A percentile compares a stretch with the other conserved stretches of the same genome.
Conservation (phyloP, 1,140 invertebrate species). For the Linepithema humile region DNA sequence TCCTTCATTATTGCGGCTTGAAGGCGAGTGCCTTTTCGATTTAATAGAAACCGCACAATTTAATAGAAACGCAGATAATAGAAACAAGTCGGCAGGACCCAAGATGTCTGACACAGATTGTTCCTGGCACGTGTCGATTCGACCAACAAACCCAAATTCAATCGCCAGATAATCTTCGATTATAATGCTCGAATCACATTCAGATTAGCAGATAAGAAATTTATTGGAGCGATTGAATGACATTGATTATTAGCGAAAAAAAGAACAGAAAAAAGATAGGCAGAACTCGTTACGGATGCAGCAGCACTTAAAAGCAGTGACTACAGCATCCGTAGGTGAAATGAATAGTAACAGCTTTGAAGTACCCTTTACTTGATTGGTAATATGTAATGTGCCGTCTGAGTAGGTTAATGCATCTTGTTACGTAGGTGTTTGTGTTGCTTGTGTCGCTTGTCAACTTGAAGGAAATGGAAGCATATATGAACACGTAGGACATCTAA, state of each 20-base stretch:
- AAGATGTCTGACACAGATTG: constrained; percentile 25
- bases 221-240: neutral
- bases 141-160: constrained; percentile 26
- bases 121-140: constrained; percentile 7
- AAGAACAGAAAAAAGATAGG: no score
- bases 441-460: constrained; percentile 9
- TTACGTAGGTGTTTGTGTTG: constrained; percentile 40
- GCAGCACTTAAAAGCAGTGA: neutral
- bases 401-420: constrained; percentile 45
- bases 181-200: neutral
- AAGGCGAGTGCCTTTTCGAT: constrained; percentile 13
- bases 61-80: constrained; percentile 16
- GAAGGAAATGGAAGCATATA: neutral
- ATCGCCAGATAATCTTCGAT: neutral
- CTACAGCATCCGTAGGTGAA: neutral
- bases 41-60: constrained; percentile 54
- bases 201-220: neutral
- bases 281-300: neutral
- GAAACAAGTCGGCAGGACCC: neutral
- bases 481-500: neutral
- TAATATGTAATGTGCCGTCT: neutral
- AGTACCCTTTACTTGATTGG: constrained; percentile 3
- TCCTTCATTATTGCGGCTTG: constrained; percentile 10
- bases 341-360: neutral
- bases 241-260: neutral